Evolutionary conservation across 2,113 vertebrate species (phyloP), one percentile per base, ranked within the genome.

Genomic region (Oxygymnocypris stewartii): DNA sequence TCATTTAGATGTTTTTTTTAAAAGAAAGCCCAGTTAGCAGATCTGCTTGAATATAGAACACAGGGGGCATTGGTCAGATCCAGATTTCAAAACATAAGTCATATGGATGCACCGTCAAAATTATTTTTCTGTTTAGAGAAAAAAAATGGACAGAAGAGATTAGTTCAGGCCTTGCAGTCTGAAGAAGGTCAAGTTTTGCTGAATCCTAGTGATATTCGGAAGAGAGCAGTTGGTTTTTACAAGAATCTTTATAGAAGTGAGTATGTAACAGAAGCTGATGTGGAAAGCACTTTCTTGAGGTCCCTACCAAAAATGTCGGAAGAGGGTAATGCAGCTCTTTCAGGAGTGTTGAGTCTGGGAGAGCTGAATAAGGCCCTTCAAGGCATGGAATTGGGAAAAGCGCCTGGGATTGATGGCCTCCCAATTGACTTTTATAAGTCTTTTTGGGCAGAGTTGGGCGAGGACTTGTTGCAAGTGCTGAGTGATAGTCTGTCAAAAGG

Each of bases 261-360:
- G 69, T 40, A 37, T 40, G 31, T 0, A 35, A 18, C 14, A 0
- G 69, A 20, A 8, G 3, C 3, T 42, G 35, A 10, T 73, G 37
- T 2, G 1, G 37, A 42, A 4, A 23, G 4, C 0, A 0, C 3
- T 40, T 73, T 73, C 1, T 40, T 42, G 2, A 23, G 0, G 1
- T 73, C 69, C 35, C 35, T 73, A 23, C 69, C 9, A 4, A 18
- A 73, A 1, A 20, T 73, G 69, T 73, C 69, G 0, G 18, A 73
- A 23, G 69, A 73, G 1, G 35, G 37, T 73, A 73, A 20, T 42
- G 37, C 4, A 4, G 69, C 14, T 71, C 31, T 37, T 18, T 71
- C 67, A 71, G 57, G 57, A 4, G 57, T 0, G 4, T 8, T 23
- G 5, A 59, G 57, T 1, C 20, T 59, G 57, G 57, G 65, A 3